These are phyloP conservation scores for Tragulus kanchil DNA, from an alignment of 2,113 vertebrate species.

Conservation along the genomic window DNA sequence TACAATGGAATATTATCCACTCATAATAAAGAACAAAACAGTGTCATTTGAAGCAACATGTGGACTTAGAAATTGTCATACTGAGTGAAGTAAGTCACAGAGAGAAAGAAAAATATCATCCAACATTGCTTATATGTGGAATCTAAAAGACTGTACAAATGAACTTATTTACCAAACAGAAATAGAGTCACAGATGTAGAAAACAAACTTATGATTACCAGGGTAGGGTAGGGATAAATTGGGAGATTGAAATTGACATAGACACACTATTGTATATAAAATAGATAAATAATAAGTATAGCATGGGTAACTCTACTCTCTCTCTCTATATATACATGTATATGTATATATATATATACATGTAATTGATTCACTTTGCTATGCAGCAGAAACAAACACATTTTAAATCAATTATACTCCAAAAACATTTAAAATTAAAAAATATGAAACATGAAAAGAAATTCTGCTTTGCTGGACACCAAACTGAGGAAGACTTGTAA, in stretches of 20 bases:
- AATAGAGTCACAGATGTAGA: not conserved
- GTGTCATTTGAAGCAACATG: not conserved
- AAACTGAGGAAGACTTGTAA: not conserved
- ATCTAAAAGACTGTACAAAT: not conserved
- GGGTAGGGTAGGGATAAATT: not conserved
- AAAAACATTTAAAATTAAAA: not conserved
- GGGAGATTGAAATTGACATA: not conserved
- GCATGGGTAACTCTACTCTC: not conserved
- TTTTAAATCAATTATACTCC: not conserved
- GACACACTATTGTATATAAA: not conserved
- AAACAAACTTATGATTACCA: not conserved
- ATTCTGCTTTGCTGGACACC: not conserved
- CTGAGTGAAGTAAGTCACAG: not conserved
- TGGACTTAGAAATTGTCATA: not conserved
- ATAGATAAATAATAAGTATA: not conserved
- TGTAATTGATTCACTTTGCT: not conserved
- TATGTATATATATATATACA: not conserved
- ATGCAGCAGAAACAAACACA: not conserved
- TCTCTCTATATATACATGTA: not conserved
- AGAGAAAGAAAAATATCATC: not conserved
- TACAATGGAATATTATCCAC: not conserved
- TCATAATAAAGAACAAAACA: not conserved
- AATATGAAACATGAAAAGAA: not conserved
- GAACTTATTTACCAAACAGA: not conserved
- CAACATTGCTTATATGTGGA: not conserved